Conservation (phyloP, 2,888 invertebrate genomes). For the Schizaphis graminum region DNA sequence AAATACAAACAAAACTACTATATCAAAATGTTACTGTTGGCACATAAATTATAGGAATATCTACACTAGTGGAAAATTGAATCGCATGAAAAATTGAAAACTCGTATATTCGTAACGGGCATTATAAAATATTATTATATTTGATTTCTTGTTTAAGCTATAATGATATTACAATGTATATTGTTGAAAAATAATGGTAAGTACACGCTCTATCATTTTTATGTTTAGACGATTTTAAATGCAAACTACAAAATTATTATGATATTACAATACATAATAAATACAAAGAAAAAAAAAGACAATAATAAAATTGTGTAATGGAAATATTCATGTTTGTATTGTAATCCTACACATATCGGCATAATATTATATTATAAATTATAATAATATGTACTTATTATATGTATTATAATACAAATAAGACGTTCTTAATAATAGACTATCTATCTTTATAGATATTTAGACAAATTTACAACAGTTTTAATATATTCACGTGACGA, state of each 20-base stretch:
- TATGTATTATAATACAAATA: no score
- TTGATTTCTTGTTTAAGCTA: background rate
- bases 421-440: no score
- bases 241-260: background rate
- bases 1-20: background rate
- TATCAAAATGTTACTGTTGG: background rate
- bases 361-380: no score
- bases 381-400: no score
- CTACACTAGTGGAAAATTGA: constrained; percentile 33
- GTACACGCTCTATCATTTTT: background rate
- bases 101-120: background rate
- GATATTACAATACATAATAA: background rate
- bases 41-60: constrained; percentile 11
- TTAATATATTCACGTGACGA: no score
- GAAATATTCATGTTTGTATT: background rate
- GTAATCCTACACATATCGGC: no score
- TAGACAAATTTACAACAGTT: no score
- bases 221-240: background rate
- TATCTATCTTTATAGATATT: no score
- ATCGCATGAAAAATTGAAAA: background rate
- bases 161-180: background rate
- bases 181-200: background rate
- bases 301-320: no score
- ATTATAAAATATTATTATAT: background rate
- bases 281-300: background rate